phyloP scores from a whole-genome alignment of 2,113 vertebrate genomes.

The Leptodactylus fuscus region DNA sequence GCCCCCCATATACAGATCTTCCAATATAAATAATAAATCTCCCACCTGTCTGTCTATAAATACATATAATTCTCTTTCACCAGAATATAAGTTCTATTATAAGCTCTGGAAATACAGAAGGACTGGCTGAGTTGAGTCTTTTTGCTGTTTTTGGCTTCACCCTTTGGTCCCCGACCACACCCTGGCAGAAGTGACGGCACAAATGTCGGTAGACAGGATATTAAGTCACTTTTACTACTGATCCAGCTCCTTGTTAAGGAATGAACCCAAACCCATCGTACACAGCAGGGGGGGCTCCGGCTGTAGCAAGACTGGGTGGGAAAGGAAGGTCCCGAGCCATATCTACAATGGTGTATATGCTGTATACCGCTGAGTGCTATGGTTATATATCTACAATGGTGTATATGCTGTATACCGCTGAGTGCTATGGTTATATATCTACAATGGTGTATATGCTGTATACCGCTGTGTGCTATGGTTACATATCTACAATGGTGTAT shows the following conservation, averaged over 20 bases:
- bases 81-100: neutral
- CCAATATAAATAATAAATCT: too few relatives aligned
- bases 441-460: too few relatives aligned
- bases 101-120: neutral
- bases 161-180: conserved; percentile 26
- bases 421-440: too few relatives aligned
- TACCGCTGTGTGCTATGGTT: too few relatives aligned
- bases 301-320: neutral
- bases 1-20: too few relatives aligned
- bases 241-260: conserved; percentile 4
- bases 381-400: too few relatives aligned
- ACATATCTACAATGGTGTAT: too few relatives aligned
- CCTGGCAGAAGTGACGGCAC: conserved; percentile 45
- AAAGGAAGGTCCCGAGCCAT: neutral
- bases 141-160: conserved; percentile 39
- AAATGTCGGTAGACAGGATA: conserved; percentile 41
- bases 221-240: conserved; percentile 43
- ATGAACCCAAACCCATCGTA: neutral
- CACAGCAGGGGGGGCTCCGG: neutral
- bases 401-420: too few relatives aligned
- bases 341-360: too few relatives aligned
- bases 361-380: too few relatives aligned
- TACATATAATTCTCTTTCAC: too few relatives aligned
- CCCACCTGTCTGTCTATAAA: too few relatives aligned
- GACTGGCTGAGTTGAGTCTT: neutral